Evolutionary conservation across 2,888 invertebrate species (phyloP), one percentile per base, ranked within the genome.

Genomic region (Epistrophella euchroma): DNA sequence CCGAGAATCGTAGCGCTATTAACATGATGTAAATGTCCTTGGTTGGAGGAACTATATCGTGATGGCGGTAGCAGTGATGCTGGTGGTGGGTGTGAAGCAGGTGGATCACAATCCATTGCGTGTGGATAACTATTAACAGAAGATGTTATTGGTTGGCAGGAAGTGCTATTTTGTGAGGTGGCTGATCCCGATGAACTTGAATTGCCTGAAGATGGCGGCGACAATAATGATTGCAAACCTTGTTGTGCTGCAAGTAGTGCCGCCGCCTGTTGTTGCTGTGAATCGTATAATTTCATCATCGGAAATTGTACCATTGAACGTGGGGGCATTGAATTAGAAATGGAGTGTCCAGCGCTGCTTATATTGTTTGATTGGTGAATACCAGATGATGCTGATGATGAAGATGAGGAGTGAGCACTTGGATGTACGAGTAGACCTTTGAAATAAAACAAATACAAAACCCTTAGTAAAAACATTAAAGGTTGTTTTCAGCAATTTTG

Each of bases 31-130:
- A 88, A 87, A 78, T 90, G 90, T 56, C 81, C 81, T 73, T 81
- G 84, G 35, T 81, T 88, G 6, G 88, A 68, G 74, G 87, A 83
- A 70, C 75, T 80, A 45, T 77, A 84, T 45, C 81, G 78, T 64
- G 78, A 85, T 50, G 74, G 68, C 62, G 79, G 81, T 37, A 66
- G 79, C 58, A 81, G 62, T 25, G 82, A 76, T 78, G 60, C 52
- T 73, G 78, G 62, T 56, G 72, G 88, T 50, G 56, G 90, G 80
- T 91, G 90, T 56, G 93, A 93, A 82, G 93, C 94, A 73, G 95
- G 95, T 88, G 95, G 95, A 91, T 96, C 96, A 93, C 97, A 97
- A 90, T 97, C 97, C 96, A 97, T 97, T 89, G 96, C 95, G 88
- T 91, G 90, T 66, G 92, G 91, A 89, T 94, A 94, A 89, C 92